phyloP scores from a whole-genome alignment of 92 coral and sea anemone species.

The Montipora capitata region DNA sequence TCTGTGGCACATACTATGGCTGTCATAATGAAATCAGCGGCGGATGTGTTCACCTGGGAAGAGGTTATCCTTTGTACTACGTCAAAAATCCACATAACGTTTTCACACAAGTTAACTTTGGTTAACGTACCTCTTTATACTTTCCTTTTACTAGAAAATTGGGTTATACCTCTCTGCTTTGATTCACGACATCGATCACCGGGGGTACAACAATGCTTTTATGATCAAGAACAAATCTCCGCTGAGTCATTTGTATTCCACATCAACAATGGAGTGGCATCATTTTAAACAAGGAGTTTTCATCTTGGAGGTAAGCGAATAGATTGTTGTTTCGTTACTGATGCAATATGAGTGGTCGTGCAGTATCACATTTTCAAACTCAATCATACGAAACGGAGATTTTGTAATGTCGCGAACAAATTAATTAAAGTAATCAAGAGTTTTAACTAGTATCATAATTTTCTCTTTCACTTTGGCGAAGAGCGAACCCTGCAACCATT shows the following conservation, averaged over 20 bases:
- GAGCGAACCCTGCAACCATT: background rate
- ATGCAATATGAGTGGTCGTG: too few relatives aligned
- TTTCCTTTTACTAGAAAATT: slow-evolving; percentile 76
- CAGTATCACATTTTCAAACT: too few relatives aligned
- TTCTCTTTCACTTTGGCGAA: background rate
- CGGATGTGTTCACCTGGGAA: slow-evolving; percentile 71
- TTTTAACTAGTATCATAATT: too few relatives aligned
- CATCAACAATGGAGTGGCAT: slow-evolving; percentile 98
- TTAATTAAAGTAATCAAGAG: too few relatives aligned
- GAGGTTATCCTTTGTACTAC: slow-evolving; percentile 70
- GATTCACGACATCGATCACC: slow-evolving; percentile 97
- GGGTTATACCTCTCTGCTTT: slow-evolving; percentile 87
- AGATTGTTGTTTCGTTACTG: too few relatives aligned
- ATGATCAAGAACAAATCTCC: slow-evolving; percentile 90
- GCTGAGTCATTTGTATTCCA: slow-evolving; percentile 88
- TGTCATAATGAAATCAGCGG: slow-evolving; percentile 48
- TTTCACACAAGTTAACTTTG: too few relatives aligned
- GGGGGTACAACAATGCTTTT: slow-evolving; percentile 92
- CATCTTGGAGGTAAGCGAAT: slow-evolving; percentile 83
- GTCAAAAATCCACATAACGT: background rate
- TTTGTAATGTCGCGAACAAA: too few relatives aligned
- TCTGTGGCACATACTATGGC: slow-evolving; percentile 93
- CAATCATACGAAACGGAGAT: too few relatives aligned
- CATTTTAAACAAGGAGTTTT: slow-evolving; percentile 95
- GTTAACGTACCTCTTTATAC: too few relatives aligned